A percentile compares a stretch with the other conserved stretches of the same genome.
These are phyloP conservation scores for Eretmochelys imbricata DNA, from an alignment of 2,113 vertebrate species.

Conservation along the genomic window DNA sequence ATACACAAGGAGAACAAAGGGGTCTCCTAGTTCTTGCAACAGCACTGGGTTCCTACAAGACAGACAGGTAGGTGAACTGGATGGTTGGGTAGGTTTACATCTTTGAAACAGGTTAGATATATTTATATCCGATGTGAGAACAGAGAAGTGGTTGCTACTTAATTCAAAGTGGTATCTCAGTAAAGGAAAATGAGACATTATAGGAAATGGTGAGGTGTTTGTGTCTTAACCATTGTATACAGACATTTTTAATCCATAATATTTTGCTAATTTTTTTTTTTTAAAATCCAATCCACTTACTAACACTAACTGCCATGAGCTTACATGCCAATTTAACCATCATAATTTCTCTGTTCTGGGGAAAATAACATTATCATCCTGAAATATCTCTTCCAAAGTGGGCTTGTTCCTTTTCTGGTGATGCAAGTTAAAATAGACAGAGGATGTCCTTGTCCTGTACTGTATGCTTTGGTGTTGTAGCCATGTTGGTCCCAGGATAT, in stretches of 20 bases:
- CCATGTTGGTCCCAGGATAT: no score
- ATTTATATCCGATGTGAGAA: background rate
- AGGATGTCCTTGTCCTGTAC: background rate
- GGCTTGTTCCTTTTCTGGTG: background rate
- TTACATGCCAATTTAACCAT: background rate
- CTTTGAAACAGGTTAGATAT: background rate
- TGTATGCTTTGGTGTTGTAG: no score
- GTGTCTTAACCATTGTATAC: background rate
- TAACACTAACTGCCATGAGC: background rate
- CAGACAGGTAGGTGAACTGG: fast-evolving
- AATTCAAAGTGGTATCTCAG: background rate
- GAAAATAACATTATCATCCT: background rate
- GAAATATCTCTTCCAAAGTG: background rate
- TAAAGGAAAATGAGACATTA: background rate
- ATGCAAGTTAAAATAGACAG: background rate
- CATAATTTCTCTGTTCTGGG: no score
- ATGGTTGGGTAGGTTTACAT: background rate
- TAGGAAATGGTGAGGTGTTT: background rate
- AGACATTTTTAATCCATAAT: background rate
- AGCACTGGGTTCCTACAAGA: background rate
- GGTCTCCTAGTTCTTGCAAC: background rate
- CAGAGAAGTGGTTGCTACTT: background rate
- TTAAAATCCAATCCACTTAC: background rate
- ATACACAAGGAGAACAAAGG: background rate
- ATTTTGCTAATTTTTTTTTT: background rate